Conservation (phyloP, 2,797 vertebrate genomes). For the Rhinoraja longicauda region DNA sequence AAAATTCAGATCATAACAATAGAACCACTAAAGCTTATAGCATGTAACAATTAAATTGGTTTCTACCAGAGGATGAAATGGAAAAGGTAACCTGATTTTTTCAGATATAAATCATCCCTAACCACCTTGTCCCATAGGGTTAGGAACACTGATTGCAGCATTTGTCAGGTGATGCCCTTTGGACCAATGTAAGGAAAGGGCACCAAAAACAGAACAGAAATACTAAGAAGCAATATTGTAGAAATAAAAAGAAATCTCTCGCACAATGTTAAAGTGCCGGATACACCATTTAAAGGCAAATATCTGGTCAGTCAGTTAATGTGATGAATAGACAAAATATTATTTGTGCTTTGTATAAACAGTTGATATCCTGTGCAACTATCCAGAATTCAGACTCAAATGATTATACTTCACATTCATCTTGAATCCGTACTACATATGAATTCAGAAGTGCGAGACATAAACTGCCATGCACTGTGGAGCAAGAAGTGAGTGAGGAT, state of each 20-base stretch:
- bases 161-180: slow-evolving; percentile 38
- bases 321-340: slow-evolving; percentile 14
- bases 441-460: slow-evolving; percentile 22
- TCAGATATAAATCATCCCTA: slow-evolving; percentile 36
- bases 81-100: slow-evolving; percentile 25
- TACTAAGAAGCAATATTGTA: slow-evolving; percentile 17
- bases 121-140: slow-evolving; percentile 31
- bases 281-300: background rate
- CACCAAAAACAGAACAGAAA: slow-evolving; percentile 26
- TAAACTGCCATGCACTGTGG: background rate
- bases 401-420: slow-evolving; percentile 4
- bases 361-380: slow-evolving; percentile 1
- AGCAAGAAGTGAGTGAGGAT: background rate
- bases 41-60: slow-evolving; percentile 30
- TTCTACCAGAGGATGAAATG: slow-evolving; percentile 33
- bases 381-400: background rate
- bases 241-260: slow-evolving; percentile 18
- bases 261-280: background rate
- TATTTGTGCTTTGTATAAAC: slow-evolving; percentile 1
- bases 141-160: slow-evolving; percentile 37
- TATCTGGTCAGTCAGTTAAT: slow-evolving; percentile 10
- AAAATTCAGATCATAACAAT: slow-evolving; percentile 13
- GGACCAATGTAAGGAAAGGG: slow-evolving; percentile 32
- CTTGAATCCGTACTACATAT: slow-evolving; percentile 15
- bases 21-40: slow-evolving; percentile 12